A percentile compares a stretch with the other conserved stretches of the same genome.
Conservation (phyloP, 2,797 vertebrate genomes). For the Tiaroga cobitis region DNA sequence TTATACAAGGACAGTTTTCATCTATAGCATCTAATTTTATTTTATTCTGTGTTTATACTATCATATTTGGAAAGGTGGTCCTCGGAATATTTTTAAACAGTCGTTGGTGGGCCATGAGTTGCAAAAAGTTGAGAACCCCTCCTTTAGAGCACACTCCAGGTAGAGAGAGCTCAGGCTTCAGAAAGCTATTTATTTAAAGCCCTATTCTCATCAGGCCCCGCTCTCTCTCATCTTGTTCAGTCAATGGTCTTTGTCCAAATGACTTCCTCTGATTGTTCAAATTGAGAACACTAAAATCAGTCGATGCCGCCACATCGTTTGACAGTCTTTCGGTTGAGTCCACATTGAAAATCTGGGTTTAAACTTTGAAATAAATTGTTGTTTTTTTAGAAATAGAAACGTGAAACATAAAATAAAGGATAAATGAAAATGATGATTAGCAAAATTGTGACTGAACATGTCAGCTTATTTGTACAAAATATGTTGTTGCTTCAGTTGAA, state of each 20-base stretch:
- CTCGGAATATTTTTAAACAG: too few relatives aligned
- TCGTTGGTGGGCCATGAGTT: too few relatives aligned
- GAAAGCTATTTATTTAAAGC: background rate
- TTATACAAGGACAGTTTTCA: too few relatives aligned
- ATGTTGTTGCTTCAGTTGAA: too few relatives aligned
- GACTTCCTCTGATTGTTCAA: conserved; percentile 11
- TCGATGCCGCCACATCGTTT: background rate
- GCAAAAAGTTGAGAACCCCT: too few relatives aligned
- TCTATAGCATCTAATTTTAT: too few relatives aligned
- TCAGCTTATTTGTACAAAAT: background rate
- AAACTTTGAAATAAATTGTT: background rate
- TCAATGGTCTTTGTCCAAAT: conserved; percentile 10
- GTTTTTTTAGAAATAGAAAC: background rate
- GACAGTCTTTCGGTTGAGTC: background rate
- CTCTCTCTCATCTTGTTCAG: background rate
- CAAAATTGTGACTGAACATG: background rate
- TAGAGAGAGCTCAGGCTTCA: conserved; percentile 2
- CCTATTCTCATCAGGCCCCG: conserved; percentile 4
- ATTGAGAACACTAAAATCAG: background rate
- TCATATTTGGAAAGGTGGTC: too few relatives aligned
- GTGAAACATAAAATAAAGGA: background rate
- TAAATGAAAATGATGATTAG: background rate
- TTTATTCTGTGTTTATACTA: too few relatives aligned
- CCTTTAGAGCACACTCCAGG: background rate
- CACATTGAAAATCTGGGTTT: background rate